These are phyloP conservation scores for Sarotherodon lohbergeri DNA, from an alignment of 2,113 vertebrate species.

Conservation along the genomic window DNA sequence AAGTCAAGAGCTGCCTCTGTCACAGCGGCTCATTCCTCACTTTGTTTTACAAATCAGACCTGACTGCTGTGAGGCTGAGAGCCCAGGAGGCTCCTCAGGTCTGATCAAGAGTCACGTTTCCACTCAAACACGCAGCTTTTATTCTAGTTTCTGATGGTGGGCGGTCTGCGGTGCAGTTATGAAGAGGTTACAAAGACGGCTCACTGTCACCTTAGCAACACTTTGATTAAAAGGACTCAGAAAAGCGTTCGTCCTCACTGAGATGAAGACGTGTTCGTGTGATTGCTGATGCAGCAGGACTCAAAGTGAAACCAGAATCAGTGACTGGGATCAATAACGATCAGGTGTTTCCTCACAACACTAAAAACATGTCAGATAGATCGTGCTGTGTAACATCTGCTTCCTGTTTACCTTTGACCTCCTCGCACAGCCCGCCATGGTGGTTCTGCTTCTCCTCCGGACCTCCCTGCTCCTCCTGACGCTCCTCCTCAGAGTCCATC, in stretches of 20 bases:
- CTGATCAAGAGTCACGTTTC: not conserved
- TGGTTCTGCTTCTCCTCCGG: conserved; percentile 39
- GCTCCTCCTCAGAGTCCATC: conserved; percentile 46
- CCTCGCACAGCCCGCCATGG: conserved; percentile 6
- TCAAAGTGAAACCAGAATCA: not conserved
- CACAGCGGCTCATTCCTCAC: rapidly evolving
- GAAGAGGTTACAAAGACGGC: not conserved
- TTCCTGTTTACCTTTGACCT: conserved; percentile 61
- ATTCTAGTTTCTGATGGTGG: not conserved
- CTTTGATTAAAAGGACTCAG: not conserved
- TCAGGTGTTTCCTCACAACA: too few species aligned
- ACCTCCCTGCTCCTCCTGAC: not conserved
- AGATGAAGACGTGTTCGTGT: not conserved
- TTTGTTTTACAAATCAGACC: not conserved
- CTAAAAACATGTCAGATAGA: not conserved
- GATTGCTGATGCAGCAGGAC: not conserved
- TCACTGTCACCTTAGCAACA: not conserved
- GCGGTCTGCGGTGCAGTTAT: rapidly evolving
- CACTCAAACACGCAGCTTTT: not conserved
- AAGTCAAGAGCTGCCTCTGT: not conserved
- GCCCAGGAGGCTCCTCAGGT: rapidly evolving
- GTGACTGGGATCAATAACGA: not conserved
- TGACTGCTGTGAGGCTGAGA: not conserved
- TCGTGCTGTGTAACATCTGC: not conserved
- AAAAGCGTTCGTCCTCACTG: not conserved